A percentile compares a stretch with the other conserved stretches of the same genome.
Conservation (phyloP, 2,888 invertebrate genomes). For the Schrankia costaestrigalis region DNA sequence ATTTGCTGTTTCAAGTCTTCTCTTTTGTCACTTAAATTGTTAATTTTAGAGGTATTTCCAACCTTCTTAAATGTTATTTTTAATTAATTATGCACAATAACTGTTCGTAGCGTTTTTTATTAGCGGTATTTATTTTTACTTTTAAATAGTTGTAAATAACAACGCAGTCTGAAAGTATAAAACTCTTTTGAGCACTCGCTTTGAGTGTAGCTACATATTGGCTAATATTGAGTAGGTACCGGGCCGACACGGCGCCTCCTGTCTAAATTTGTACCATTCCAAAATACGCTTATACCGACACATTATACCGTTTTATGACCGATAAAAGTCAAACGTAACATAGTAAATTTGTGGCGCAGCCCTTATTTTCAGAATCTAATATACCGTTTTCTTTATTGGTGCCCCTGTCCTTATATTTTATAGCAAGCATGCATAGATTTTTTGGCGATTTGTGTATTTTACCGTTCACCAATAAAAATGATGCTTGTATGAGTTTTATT, state of each 20-base stretch:
- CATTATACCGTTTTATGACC: slow-evolving; percentile 79
- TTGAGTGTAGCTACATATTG: slow-evolving; percentile 55
- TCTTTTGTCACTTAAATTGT: too few relatives aligned
- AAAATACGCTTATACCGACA: slow-evolving; percentile 75
- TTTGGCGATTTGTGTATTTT: slow-evolving; percentile 68
- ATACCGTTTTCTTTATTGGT: slow-evolving; percentile 70
- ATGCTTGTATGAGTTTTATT: slow-evolving; percentile 70
- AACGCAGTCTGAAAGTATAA: slow-evolving; percentile 35
- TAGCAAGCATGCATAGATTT: slow-evolving; percentile 68
- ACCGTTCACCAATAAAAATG: slow-evolving; percentile 59
- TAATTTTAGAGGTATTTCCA: too few relatives aligned
- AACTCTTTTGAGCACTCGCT: slow-evolving; percentile 33
- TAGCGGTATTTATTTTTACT: too few relatives aligned
- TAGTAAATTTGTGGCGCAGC: slow-evolving; percentile 73
- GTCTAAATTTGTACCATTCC: slow-evolving; percentile 78
- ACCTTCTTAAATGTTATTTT: too few relatives aligned
- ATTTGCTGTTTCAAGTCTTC: too few relatives aligned
- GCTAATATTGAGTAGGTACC: slow-evolving; percentile 58
- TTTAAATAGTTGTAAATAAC: too few relatives aligned
- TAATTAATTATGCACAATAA: too few relatives aligned
- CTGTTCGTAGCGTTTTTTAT: too few relatives aligned
- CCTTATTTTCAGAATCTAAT: slow-evolving; percentile 76
- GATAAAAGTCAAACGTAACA: slow-evolving; percentile 76
- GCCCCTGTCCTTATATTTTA: slow-evolving; percentile 66
- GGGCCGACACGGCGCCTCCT: slow-evolving; percentile 54